Evolutionary conservation across 1,140 invertebrate genomes (phyloP).

Genomic region (Chrysopa pallens): DNA sequence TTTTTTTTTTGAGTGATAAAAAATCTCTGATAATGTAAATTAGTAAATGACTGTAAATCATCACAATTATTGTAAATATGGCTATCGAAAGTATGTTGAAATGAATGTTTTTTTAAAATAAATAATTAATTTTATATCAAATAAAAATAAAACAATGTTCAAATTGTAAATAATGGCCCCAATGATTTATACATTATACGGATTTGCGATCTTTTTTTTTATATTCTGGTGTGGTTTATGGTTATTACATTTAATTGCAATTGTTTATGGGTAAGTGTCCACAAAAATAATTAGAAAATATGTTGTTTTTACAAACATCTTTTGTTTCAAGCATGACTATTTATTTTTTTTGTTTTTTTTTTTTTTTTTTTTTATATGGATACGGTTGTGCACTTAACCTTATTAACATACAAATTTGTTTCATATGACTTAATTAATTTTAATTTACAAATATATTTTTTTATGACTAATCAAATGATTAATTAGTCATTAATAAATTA

Average conservation of each 20-base stretch:
- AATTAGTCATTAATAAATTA: constrained; percentile 1
- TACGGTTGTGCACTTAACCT: not conserved
- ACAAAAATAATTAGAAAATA: not conserved
- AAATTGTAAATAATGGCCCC: constrained; percentile 12
- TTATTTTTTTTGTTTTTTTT: constrained; percentile 2
- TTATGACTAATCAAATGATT: constrained; percentile 4
- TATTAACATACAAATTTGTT: not conserved
- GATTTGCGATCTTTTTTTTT: constrained; percentile 49
- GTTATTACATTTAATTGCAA: constrained; percentile 43
- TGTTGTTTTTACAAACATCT: not conserved
- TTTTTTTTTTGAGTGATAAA: too few species aligned
- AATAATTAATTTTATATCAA: too few species aligned
- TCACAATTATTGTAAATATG: too few species aligned
- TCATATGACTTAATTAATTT: not conserved
- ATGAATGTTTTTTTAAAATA: too few species aligned
- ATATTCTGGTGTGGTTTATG: constrained; percentile 50
- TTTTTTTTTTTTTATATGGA: constrained; percentile 1
- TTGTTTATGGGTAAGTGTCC: constrained; percentile 32
- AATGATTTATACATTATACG: constrained; percentile 28
- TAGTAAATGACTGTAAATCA: too few species aligned
- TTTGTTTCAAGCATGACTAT: constrained; percentile 1
- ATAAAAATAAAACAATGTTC: too few species aligned
- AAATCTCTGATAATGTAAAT: too few species aligned
- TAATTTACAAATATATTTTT: not conserved
- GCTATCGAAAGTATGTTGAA: too few species aligned